Percentiles rank a stretch among this genome's conserved stretches.
Conservation (phyloP, 2,797 vertebrate species). For the Pampus argenteus region DNA sequence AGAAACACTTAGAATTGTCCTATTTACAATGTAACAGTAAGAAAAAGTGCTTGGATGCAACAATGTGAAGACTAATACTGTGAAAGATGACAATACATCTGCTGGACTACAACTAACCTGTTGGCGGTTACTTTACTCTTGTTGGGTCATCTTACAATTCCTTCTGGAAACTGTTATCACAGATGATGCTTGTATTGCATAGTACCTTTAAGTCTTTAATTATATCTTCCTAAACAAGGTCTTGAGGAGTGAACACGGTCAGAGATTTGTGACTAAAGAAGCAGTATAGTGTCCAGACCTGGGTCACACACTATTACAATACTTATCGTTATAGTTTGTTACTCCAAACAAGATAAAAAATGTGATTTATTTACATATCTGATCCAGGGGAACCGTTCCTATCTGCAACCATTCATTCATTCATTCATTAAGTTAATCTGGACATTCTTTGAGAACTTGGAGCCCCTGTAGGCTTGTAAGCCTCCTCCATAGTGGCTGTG, state of each 20-base stretch:
- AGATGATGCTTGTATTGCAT: constrained; percentile 59
- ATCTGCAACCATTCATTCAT: not conserved
- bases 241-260: not conserved
- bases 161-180: constrained; percentile 21
- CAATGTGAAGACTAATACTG: constrained; percentile 63
- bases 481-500: not conserved
- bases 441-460: not conserved
- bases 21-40: constrained; percentile 75
- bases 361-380: constrained; percentile 33
- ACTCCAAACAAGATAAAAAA: constrained; percentile 11
- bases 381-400: not conserved
- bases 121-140: constrained; percentile 23
- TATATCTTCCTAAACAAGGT: constrained; percentile 15
- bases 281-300: constrained; percentile 13
- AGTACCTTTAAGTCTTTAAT: constrained; percentile 45
- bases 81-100: constrained; percentile 58
- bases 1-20: constrained; percentile 64
- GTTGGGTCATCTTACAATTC: not conserved
- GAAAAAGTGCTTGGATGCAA: constrained; percentile 82
- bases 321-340: constrained; percentile 7
- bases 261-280: constrained; percentile 18
- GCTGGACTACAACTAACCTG: constrained; percentile 35
- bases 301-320: constrained; percentile 23
- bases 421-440: not conserved
- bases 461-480: not conserved